These are phyloP conservation scores for Gnathonemus echidnorhynchus DNA, from an alignment of 2,113 vertebrate species.

Conservation along the genomic window DNA sequence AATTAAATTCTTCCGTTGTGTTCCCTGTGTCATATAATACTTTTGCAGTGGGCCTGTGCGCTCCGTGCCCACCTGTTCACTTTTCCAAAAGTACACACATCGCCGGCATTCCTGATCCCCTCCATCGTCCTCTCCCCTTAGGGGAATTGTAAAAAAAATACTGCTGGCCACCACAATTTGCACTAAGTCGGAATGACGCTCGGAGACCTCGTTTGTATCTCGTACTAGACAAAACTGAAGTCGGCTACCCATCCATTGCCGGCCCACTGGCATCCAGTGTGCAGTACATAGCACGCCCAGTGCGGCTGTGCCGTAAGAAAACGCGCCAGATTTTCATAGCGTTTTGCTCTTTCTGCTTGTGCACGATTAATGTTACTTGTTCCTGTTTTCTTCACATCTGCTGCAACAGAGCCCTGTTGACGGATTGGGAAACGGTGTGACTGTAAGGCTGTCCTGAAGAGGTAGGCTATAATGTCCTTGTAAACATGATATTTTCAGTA, in stretches of 20 bases:
- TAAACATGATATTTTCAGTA: neutral
- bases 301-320: neutral
- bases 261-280: neutral
- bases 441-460: slow-evolving; percentile 4
- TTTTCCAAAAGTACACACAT: neutral
- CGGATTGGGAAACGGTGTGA: neutral
- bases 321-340: neutral
- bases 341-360: neutral
- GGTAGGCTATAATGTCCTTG: neutral
- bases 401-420: neutral
- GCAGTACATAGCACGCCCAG: neutral
- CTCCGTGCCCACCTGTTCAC: neutral
- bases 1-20: neutral
- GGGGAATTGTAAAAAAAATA: neutral
- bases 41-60: neutral
- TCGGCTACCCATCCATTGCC: neutral
- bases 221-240: neutral
- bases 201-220: neutral
- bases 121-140: neutral
- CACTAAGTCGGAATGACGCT: neutral
- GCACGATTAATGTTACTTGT: neutral
- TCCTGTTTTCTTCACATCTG: neutral
- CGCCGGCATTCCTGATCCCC: neutral
- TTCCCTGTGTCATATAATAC: neutral
- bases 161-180: neutral